Evolutionary conservation across 2,113 vertebrate species (phyloP), one percentile per base, ranked within the genome.

Genomic region (Labrus mixtus): DNA sequence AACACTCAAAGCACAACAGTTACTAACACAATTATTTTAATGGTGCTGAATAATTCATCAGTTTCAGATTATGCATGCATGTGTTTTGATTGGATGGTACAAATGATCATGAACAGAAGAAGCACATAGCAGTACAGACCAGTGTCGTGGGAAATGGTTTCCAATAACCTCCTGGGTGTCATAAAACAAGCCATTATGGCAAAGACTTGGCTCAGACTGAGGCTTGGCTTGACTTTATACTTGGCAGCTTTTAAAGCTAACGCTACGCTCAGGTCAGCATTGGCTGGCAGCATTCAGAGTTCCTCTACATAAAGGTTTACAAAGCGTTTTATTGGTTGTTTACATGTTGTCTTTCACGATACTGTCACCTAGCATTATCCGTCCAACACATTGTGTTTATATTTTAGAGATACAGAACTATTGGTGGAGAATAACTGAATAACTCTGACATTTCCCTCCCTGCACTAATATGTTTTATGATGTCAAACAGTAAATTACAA

Each of bases 11-110:
- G 86, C 81, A 88, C 74, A 88, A 87, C 85, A 89, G 60, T 83
- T 81, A 64, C 79, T 68, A 84, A 83, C 78, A 81, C 73, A 83
- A 87, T 78, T 72, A 83, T 87, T 87, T 83, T 78, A 82, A 88
- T 84, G 80, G 43, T 1, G 46, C 54, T 89, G 88, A 91, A 89
- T 91, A 84, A 90, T 86, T 86, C 82, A 83, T 86, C 71, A 72
- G 84, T 83, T 86, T 84, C 51, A 45, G 73, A 88, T 75, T 84
- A 69, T 81, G 68, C 73, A 58, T 51, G 73, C 8, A 15, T 20
- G 63, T 76, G 86, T 82, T 86, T 79, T 89, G 85, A 91, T 86
- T 90, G 79, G 85, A 60, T 13, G 36, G 23, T 22, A 39, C 76
- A 81, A 81, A 85, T 82, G 43, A 78, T 61, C 51, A 58, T 59